Evolutionary conservation across 2,888 invertebrate species (phyloP).

Genomic region (Athetis lepigone): DNA sequence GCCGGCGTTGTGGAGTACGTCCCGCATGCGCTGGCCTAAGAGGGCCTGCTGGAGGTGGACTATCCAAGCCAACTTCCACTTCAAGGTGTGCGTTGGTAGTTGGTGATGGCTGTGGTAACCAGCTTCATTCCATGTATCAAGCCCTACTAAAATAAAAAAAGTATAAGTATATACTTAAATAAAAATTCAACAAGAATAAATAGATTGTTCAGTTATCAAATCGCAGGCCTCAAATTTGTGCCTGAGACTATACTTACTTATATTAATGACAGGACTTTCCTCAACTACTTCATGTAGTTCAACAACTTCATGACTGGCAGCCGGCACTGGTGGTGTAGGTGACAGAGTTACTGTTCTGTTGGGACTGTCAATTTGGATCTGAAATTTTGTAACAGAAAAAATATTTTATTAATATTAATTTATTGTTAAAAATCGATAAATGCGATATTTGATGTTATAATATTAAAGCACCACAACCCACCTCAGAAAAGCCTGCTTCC

Average conservation of each 20-base stretch:
- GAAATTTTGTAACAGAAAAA: too few species aligned
- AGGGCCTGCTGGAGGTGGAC: too few species aligned
- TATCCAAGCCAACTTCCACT: too few species aligned
- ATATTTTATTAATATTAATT: too few species aligned
- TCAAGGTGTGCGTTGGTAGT: too few species aligned
- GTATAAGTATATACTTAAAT: too few species aligned
- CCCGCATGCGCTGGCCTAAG: too few species aligned
- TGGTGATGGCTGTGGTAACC: neutral
- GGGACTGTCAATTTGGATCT: constrained; percentile 1
- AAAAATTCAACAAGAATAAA: neutral
- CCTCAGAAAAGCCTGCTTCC: neutral
- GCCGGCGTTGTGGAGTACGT: too few species aligned
- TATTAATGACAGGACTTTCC: neutral
- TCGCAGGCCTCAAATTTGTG: neutral
- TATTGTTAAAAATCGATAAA: too few species aligned
- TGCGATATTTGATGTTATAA: too few species aligned
- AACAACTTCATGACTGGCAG: neutral
- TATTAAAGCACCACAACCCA: too few species aligned
- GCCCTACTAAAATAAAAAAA: neutral
- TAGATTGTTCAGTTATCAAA: neutral
- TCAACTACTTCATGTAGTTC: too few species aligned
- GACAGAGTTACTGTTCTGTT: neutral
- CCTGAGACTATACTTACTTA: neutral
- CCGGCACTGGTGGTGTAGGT: neutral
- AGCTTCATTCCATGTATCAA: neutral